These are phyloP conservation scores for Eulithis testata DNA, from an alignment of 2,888 invertebrate genomes.

Conservation along the genomic window DNA sequence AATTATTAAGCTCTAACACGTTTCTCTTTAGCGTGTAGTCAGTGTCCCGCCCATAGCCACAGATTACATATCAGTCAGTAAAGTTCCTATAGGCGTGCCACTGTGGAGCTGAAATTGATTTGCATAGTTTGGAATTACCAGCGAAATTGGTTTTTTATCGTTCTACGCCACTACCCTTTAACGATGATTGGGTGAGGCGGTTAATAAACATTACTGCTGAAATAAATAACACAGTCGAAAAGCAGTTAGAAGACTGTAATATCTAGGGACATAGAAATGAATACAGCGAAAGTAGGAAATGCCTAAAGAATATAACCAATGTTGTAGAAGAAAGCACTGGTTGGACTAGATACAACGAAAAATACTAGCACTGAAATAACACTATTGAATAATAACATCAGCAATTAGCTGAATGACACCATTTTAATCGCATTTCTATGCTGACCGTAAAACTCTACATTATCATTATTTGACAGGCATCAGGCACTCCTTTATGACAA, in stretches of 20 bases:
- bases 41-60: not conserved
- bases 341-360: too few relatives aligned
- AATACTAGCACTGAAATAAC: too few relatives aligned
- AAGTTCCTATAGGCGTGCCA: constrained; percentile 8
- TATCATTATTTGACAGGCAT: constrained; percentile 7
- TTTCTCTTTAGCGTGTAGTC: constrained; percentile 28
- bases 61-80: not conserved
- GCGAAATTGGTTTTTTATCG: constrained; percentile 8
- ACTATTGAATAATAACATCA: too few relatives aligned
- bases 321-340: too few relatives aligned
- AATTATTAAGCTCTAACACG: constrained; percentile 35
- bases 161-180: not conserved
- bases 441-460: constrained; percentile 11
- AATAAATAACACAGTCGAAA: too few relatives aligned
- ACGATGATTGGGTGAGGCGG: too few relatives aligned
- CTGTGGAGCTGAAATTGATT: constrained; percentile 17
- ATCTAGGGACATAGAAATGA: too few relatives aligned
- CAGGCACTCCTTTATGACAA: constrained; percentile 8
- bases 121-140: constrained; percentile 15
- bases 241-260: too few relatives aligned
- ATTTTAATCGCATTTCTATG: not conserved
- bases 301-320: too few relatives aligned
- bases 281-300: too few relatives aligned
- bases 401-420: too few relatives aligned
- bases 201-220: too few relatives aligned